Conservation (phyloP, 2,113 vertebrate genomes). For the Turdus rufiventris region DNA sequence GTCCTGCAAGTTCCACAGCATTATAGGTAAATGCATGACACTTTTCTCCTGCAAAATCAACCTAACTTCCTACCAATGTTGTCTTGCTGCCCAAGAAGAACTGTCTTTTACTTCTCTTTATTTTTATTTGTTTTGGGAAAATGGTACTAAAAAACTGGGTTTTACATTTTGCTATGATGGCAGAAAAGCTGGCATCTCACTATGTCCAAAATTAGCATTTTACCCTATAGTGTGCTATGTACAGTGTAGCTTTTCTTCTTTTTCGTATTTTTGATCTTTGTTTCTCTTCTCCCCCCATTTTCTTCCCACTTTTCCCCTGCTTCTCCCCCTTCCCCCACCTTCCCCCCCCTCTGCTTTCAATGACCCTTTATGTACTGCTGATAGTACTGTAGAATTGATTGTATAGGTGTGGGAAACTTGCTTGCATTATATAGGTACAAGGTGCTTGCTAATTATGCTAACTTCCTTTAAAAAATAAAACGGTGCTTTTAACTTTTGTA, state of each 20-base stretch:
- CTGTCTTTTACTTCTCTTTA: background rate
- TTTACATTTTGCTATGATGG: background rate
- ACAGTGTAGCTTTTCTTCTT: background rate
- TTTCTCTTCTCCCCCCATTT: background rate
- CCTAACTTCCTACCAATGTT: background rate
- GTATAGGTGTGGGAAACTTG: background rate
- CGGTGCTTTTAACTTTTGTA: background rate
- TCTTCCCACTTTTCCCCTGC: no score
- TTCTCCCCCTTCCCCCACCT: background rate
- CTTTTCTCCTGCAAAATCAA: background rate
- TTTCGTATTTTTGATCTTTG: background rate
- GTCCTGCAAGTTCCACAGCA: background rate
- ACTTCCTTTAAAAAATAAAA: constrained; percentile 16
- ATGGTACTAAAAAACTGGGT: background rate
- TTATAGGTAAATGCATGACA: background rate
- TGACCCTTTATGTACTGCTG: background rate
- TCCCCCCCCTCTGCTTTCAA: background rate
- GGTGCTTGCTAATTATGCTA: background rate
- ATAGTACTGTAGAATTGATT: background rate
- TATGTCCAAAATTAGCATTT: background rate
- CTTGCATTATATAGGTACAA: background rate
- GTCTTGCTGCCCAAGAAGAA: background rate
- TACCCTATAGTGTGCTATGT: background rate
- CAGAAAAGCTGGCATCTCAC: background rate
- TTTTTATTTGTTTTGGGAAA: background rate